Evolutionary conservation across 2,888 invertebrate genomes (phyloP), one percentile per base, ranked within the genome.

Genomic region (Synergus laeviventris): DNA sequence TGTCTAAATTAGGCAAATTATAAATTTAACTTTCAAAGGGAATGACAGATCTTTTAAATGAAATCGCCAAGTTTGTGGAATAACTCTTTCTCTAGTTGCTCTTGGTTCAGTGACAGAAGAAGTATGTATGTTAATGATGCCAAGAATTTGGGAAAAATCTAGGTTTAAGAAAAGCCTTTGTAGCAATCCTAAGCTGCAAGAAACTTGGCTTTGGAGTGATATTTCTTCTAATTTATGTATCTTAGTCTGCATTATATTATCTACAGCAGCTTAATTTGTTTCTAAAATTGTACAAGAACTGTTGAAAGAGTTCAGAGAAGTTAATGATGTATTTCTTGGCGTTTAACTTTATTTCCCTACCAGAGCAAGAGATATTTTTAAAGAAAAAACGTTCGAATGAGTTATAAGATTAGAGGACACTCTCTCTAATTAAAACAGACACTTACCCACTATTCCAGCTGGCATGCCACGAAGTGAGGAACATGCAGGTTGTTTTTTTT

Each of bases 391-490:
- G 45, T 45, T 4, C 49, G n/a, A 49, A 70, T 4, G 36, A 70
- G n/a, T n/a, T 12, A 11, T 12, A 56, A 12, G 56, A 11, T 21
- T 18, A 11, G 2, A 56, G 9, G 45, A 45, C 45, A 45, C 24
- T 45, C 45, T 45, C 24, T 42, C n/a, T 70, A 70, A 70, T 49
- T 70, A 70, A 49, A 49, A 66, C 31, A 45, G 49, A 70, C 70
- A 81, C 81, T 81, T 76, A 81, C 81, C 76, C 73, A 74, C 73
- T 75, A 79, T 79, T 77, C 76, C 66, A 73, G 74, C 74, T 70
- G 61, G 77, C 73, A 60, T 73, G 74, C 49, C 60, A 56, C 56
- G 56, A 56, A 60, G 60, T 73, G 49, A 14, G 62, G 49, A 78
- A 74, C 59, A 74, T 74, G 76, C 64, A 64, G 77, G 38, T 76